Evolutionary conservation across 2,888 invertebrate species (phyloP).

Genomic region (Caenorhabditis afra): DNA sequence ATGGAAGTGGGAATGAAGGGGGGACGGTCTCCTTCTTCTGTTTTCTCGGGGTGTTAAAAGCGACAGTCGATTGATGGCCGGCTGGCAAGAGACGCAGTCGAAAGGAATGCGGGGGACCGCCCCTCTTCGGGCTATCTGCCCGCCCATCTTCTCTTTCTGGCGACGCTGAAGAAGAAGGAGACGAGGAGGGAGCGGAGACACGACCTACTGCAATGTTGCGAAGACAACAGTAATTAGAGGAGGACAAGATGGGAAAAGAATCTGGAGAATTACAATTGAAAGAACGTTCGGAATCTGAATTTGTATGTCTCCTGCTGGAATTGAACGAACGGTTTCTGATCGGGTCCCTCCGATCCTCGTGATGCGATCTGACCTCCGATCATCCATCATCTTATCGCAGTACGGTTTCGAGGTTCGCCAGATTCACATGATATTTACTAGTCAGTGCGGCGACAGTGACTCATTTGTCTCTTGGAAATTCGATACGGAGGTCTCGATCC

Average conservation of each 20-base stretch:
- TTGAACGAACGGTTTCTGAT: neutral
- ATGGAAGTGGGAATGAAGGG: slow-evolving; percentile 31
- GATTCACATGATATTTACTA: slow-evolving; percentile 20
- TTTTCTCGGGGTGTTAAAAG: slow-evolving; percentile 58
- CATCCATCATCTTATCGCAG: slow-evolving; percentile 39
- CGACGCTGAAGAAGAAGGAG: neutral
- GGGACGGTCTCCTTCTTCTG: slow-evolving; percentile 18
- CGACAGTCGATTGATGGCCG: slow-evolving; percentile 35
- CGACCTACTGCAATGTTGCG: slow-evolving; percentile 33
- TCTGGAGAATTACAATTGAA: slow-evolving; percentile 2
- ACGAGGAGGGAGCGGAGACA: neutral
- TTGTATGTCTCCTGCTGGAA: no score
- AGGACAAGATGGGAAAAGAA: neutral
- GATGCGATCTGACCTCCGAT: slow-evolving; percentile 44
- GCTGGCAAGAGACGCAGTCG: slow-evolving; percentile 37
- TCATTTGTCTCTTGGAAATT: neutral
- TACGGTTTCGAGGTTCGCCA: slow-evolving; percentile 5
- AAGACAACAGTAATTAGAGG: slow-evolving; percentile 49
- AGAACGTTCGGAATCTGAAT: neutral
- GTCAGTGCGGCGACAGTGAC: slow-evolving; percentile 18
- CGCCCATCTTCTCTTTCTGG: slow-evolving; percentile 32
- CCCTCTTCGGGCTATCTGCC: slow-evolving; percentile 27
- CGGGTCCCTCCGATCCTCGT: slow-evolving; percentile 16
- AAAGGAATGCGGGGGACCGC: slow-evolving; percentile 45
- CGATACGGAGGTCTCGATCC: slow-evolving; percentile 12